Evolutionary conservation across 2,113 vertebrate species (phyloP).

Genomic region (Numida meleagris): DNA sequence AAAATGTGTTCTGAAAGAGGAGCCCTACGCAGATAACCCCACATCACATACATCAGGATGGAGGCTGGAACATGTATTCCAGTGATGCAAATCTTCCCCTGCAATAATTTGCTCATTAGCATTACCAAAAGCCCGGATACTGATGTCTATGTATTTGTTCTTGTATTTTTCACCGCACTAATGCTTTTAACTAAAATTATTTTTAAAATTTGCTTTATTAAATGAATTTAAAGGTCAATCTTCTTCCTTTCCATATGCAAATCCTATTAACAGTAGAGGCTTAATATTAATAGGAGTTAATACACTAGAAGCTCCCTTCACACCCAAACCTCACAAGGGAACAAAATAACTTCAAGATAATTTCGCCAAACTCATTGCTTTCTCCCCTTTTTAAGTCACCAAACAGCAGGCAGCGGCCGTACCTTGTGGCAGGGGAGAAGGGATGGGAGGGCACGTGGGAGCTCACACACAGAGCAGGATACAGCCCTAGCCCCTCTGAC

Average conservation of each 20-base stretch:
- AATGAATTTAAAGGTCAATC: conserved; percentile 70
- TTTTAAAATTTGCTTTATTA: conserved; percentile 56
- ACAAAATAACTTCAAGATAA: background rate
- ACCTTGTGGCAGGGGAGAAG: background rate
- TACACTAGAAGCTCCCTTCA: conserved; percentile 28
- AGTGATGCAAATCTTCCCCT: conserved; percentile 36
- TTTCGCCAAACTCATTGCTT: background rate
- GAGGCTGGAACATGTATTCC: conserved; percentile 31
- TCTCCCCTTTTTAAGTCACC: background rate
- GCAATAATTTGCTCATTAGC: conserved; percentile 49
- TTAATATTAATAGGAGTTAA: conserved; percentile 69
- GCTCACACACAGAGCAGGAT: accelerated
- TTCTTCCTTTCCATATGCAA: conserved; percentile 63
- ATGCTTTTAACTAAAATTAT: conserved; percentile 58
- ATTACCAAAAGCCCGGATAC: conserved; percentile 36
- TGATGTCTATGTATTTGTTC: conserved; percentile 40
- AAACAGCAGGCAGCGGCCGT: background rate
- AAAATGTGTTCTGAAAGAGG: conserved; percentile 52
- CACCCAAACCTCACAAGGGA: conserved; percentile 24
- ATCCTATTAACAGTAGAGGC: conserved; percentile 59
- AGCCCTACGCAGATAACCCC: conserved; percentile 38
- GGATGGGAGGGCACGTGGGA: background rate
- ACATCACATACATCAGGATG: conserved; percentile 20
- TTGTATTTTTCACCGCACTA: conserved; percentile 36
- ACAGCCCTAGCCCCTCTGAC: background rate